These are phyloP conservation scores for Scleropages formosus DNA, from an alignment of 2,797 vertebrate genomes.

Conservation along the genomic window DNA sequence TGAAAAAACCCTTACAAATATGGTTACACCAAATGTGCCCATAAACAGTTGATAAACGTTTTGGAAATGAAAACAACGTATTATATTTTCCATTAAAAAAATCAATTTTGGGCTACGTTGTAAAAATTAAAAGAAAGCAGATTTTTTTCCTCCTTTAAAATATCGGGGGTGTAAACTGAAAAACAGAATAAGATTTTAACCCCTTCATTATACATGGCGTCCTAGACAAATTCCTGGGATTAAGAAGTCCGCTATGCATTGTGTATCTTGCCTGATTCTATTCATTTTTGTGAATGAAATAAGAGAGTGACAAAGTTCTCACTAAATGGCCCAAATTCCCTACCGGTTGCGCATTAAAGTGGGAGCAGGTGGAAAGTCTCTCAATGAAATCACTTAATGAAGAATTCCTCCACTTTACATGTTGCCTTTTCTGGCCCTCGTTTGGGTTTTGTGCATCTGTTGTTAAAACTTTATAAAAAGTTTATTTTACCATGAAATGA, in stretches of 20 bases:
- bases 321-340: constrained; percentile 59
- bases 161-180: not conserved
- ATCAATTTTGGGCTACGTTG: no score
- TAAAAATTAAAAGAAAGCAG: no score
- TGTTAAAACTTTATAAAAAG: constrained; percentile 72
- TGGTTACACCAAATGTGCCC: no score
- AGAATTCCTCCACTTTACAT: constrained; percentile 75
- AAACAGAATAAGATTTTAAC: not conserved
- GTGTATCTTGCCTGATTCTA: constrained; percentile 35
- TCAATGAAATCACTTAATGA: constrained; percentile 81
- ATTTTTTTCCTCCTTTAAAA: not conserved
- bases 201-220: no score
- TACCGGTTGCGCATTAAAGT: constrained; percentile 69
- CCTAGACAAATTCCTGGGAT: constrained; percentile 24
- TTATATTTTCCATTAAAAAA: no score
- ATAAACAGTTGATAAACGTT: no score
- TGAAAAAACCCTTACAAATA: no score
- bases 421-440: constrained; percentile 67
- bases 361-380: constrained; percentile 76
- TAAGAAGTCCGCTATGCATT: constrained; percentile 45
- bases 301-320: constrained; percentile 12
- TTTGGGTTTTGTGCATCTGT: constrained; percentile 65
- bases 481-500: constrained; percentile 82
- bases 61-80: no score
- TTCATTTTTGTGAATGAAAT: constrained; percentile 38